phyloP scores from a whole-genome alignment of 1,140 invertebrate species.

The Drosophila insularis region DNA sequence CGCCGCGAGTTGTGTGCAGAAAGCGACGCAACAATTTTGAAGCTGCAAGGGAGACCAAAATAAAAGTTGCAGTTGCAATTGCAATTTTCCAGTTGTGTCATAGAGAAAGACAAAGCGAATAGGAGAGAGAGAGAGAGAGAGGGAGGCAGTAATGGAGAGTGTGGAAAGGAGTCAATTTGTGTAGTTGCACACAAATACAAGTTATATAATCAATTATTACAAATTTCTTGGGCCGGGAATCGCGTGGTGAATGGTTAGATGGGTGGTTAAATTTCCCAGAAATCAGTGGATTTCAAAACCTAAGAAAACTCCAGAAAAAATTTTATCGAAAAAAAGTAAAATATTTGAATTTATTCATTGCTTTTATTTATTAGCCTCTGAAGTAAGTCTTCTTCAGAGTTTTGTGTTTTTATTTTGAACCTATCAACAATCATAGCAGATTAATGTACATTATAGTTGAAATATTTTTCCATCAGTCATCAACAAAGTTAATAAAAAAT shows the following conservation, averaged over 20 bases:
- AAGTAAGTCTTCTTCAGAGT: no score
- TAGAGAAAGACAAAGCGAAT: neutral
- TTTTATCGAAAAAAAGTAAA: no score
- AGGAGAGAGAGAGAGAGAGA: neutral
- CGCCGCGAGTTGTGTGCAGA: slow-evolving; percentile 83
- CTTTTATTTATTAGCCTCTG: no score
- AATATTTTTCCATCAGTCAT: no score
- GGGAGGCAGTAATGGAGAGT: neutral
- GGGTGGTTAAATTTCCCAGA: neutral
- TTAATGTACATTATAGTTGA: no score
- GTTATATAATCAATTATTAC: slow-evolving; percentile 45
- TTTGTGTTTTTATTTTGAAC: no score
- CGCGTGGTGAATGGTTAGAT: no score
- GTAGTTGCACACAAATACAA: neutral
- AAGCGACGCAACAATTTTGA: slow-evolving; percentile 65
- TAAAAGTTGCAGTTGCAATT: slow-evolving; percentile 3
- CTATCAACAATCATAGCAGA: no score
- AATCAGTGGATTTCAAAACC: neutral
- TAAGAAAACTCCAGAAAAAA: no score
- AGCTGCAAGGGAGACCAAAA: slow-evolving; percentile 36
- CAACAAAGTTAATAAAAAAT: no score
- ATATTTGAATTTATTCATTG: no score
- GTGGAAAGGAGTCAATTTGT: neutral
- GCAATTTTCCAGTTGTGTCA: neutral
- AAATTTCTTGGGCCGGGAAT: neutral